A percentile compares a stretch with the other conserved stretches of the same genome.
Evolutionary conservation across 1,140 invertebrate species (phyloP).

Genomic region (Amphibalanus amphitrite): DNA sequence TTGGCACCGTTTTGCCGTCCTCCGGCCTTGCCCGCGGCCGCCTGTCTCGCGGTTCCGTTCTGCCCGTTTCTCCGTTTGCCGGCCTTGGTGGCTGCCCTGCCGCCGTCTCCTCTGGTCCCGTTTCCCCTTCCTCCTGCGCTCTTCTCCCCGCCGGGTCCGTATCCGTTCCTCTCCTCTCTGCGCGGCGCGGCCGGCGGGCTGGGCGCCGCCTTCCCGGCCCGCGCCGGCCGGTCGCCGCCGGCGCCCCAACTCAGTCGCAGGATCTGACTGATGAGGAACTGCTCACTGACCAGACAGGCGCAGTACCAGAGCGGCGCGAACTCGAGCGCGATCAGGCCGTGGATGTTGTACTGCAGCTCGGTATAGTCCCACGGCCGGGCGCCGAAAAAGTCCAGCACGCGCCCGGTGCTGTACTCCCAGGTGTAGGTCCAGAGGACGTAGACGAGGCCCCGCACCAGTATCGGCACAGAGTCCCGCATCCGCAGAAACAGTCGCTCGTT

Average conservation of each 20-base stretch:
- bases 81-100: not conserved
- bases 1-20: not conserved
- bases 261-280: slow-evolving; percentile 14
- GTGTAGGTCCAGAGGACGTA: slow-evolving; percentile 32
- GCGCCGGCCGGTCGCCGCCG: not conserved
- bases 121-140: not conserved
- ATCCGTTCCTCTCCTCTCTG: not conserved
- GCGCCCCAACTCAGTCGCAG: slow-evolving; percentile 8
- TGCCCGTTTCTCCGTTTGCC: not conserved
- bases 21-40: too few species aligned
- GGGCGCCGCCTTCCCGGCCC: not conserved
- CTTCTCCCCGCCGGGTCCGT: not conserved
- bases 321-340: slow-evolving; percentile 34
- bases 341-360: slow-evolving; percentile 30
- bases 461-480: slow-evolving; percentile 22
- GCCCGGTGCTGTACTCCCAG: slow-evolving; percentile 34
- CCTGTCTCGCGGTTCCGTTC: not conserved
- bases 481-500: slow-evolving; percentile 29
- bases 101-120: not conserved
- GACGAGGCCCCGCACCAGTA: slow-evolving; percentile 26
- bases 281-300: slow-evolving; percentile 14
- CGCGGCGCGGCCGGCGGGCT: too few species aligned
- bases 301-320: slow-evolving; percentile 35
- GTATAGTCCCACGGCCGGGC: slow-evolving; percentile 38
- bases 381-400: slow-evolving; percentile 29